Base-by-base conservation (phyloP, 2,888 invertebrate genomes). In the Lamellibrachia satsuma region DNA sequence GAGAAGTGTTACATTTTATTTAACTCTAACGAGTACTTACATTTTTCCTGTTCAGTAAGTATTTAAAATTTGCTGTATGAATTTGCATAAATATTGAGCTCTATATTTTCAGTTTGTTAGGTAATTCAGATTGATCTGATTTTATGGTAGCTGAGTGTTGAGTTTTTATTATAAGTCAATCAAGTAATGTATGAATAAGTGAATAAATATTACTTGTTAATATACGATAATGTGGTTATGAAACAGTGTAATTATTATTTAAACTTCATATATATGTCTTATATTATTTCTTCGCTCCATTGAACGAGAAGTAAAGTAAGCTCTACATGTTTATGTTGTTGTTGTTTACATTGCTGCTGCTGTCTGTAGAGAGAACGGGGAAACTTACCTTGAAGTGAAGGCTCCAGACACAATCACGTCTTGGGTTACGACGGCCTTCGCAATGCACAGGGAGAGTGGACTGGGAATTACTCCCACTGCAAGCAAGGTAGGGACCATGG, bases 351-450 rank as follows among this genome's bases (percentile, higher is more conserved):
- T 75, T 75, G 15, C 22, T 22, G 7, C 75, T 75, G 75, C 22
- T 75, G 22, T 75, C 75, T 75, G 75, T 75, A 97, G 97, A 92
- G 95, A 95, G 92, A 96, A 97, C 94, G 97, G 97, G 52, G 96
- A 96, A 92, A 96, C 97, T 57, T 95, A 95, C 95, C 97, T 97
- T 95, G 97, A 97, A 93, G 97, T 97, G 94, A 97, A 97, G 91
- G 97, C 98, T n/a, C 98, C 98, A 0, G 98, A 98, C 95, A 97
- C 98, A 0, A 98, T 98, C 95, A 98, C 98, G 8, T 98, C 98
- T 0, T 98, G 98, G 98, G 97, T 98, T 1, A 97, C 98, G 22
- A 98, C 98, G 60, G 98, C 98, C 4, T 98, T 98, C 96, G 98
- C 98, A 6, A 96, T 98, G 93, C 98, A 98, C 96, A 97, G 97